Conservation (phyloP, 2,888 invertebrate genomes). For the Cantharis flavilabris region DNA sequence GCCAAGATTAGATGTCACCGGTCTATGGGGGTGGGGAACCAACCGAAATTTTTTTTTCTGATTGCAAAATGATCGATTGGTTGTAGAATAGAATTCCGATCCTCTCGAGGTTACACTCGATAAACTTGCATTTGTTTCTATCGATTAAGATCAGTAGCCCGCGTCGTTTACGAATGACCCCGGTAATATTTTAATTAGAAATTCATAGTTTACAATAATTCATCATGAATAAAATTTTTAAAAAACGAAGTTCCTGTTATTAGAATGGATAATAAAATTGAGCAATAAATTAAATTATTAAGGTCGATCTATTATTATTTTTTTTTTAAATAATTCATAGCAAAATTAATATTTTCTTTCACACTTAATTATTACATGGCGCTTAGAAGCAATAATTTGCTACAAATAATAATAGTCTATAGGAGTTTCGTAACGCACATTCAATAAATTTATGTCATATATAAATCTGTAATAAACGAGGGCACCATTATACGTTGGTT, state of each 20-base stretch:
- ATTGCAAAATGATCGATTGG: too few species aligned
- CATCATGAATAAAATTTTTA: background rate
- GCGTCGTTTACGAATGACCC: background rate
- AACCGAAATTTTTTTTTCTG: too few species aligned
- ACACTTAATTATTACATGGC: slow-evolving; percentile 27
- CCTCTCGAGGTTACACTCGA: too few species aligned
- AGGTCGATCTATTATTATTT: slow-evolving; percentile 21
- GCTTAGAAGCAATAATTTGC: slow-evolving; percentile 28
- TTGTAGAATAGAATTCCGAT: too few species aligned
- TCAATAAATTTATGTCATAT: background rate
- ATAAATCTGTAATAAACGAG: background rate
- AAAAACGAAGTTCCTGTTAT: background rate
- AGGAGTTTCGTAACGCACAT: slow-evolving; percentile 20
- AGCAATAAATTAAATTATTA: slow-evolving; percentile 25
- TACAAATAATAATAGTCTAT: slow-evolving; percentile 26
- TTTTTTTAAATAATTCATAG: slow-evolving; percentile 8
- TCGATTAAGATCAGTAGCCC: background rate
- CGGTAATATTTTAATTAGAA: background rate
- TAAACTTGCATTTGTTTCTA: background rate
- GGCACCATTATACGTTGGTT: background rate
- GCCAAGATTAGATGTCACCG: too few species aligned
- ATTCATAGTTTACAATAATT: background rate
- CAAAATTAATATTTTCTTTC: slow-evolving; percentile 17
- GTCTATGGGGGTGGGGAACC: too few species aligned
- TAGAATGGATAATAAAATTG: background rate